Evolutionary conservation across 2,888 invertebrate species (phyloP).

Genomic region (Lamproptera curius): DNA sequence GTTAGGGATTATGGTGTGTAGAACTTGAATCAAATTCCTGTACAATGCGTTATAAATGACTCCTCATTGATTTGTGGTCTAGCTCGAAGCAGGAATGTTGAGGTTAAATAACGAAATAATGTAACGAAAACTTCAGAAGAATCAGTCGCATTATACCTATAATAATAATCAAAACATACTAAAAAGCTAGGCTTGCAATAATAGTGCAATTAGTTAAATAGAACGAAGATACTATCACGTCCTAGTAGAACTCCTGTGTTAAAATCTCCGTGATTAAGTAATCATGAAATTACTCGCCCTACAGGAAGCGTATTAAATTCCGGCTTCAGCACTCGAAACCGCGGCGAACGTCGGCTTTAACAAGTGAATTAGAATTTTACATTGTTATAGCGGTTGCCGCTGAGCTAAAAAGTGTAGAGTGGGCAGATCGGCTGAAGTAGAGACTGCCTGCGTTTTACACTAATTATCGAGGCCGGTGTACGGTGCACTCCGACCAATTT

Average conservation of each 20-base stretch:
- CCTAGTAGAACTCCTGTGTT: too few relatives aligned
- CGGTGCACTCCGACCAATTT: constrained; percentile 24
- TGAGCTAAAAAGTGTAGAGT: constrained; percentile 23
- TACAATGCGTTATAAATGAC: constrained; percentile 14
- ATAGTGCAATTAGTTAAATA: too few relatives aligned
- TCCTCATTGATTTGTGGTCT: constrained; percentile 1
- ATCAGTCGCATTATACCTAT: too few relatives aligned
- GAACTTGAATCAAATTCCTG: constrained; percentile 18
- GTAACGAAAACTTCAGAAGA: too few relatives aligned
- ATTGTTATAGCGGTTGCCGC: constrained; percentile 47
- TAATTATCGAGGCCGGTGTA: constrained; percentile 35
- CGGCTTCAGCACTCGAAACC: constrained; percentile 23
- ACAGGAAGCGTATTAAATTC: too few relatives aligned
- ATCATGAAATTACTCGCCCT: too few relatives aligned
- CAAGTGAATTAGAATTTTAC: constrained; percentile 64
- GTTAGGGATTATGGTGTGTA: constrained; percentile 5
- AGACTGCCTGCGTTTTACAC: constrained; percentile 33
- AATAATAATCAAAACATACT: too few relatives aligned
- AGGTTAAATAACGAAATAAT: too few relatives aligned
- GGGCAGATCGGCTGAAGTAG: constrained; percentile 26
- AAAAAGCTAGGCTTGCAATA: too few relatives aligned
- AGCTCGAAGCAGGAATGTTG: constrained; percentile 7
- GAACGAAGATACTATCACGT: too few relatives aligned
- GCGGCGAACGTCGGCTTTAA: constrained; percentile 45
- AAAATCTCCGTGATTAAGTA: too few relatives aligned